Evolutionary conservation across 2,797 vertebrate species (phyloP).

Genomic region (Crocodylus rhombifer): DNA sequence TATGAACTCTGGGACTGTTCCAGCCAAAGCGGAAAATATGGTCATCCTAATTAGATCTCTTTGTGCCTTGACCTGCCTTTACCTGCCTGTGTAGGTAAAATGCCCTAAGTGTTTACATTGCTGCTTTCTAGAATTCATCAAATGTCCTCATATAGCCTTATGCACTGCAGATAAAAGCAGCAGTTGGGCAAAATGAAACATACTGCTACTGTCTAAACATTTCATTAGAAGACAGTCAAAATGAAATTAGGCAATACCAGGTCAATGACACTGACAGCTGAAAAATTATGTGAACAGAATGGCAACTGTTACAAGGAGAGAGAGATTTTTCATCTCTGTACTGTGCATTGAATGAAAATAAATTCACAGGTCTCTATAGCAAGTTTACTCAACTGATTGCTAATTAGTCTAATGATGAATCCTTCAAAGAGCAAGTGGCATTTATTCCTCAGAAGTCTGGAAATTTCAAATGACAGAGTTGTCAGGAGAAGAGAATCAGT

Average conservation of each 20-base stretch:
- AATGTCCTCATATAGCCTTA: not conserved
- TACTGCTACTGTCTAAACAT: not conserved
- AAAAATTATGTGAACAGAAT: not conserved
- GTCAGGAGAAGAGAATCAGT: not conserved
- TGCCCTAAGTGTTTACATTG: not conserved
- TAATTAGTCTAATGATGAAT: constrained; percentile 37
- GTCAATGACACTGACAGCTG: not conserved
- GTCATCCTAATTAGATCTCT: too few species aligned
- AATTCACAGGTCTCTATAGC: not conserved
- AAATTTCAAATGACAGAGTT: not conserved
- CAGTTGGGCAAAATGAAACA: not conserved
- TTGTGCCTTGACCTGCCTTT: too few species aligned
- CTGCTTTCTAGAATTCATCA: not conserved
- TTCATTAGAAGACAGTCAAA: constrained; percentile 36
- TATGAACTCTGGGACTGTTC: too few species aligned
- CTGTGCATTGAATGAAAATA: not conserved
- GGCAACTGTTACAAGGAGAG: not conserved
- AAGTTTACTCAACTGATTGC: constrained; percentile 20
- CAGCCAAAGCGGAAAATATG: too few species aligned
- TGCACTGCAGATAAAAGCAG: not conserved
- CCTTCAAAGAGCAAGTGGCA: not conserved
- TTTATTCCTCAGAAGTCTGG: not conserved
- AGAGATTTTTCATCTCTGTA: constrained; percentile 42
- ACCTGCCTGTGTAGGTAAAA: too few species aligned
- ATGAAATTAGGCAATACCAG: not conserved